Percentiles rank a stretch among this genome's conserved stretches.
These are phyloP conservation scores for Pristionchus maxplancki DNA, from an alignment of 2,888 invertebrate species.

Conservation along the genomic window DNA sequence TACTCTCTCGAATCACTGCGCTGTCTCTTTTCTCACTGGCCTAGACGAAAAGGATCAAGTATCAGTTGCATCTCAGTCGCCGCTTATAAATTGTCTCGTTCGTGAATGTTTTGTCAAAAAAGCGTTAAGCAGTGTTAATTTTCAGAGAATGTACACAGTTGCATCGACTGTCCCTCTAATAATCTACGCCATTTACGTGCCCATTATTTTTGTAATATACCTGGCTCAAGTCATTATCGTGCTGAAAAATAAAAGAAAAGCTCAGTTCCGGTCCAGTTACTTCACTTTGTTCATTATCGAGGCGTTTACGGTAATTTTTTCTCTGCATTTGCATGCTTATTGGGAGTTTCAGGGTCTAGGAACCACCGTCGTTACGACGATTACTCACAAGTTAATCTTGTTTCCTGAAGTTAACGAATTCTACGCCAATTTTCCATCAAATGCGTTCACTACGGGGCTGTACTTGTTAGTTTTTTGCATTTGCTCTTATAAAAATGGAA, in stretches of 20 bases:
- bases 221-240: not conserved
- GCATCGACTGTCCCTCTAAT: not conserved
- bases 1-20: too few species aligned
- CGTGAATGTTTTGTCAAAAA: too few species aligned
- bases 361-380: not conserved
- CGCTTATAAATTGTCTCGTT: too few species aligned
- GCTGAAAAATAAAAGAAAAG: not conserved
- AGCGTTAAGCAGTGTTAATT: too few species aligned
- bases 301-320: not conserved
- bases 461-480: conserved; percentile 26
- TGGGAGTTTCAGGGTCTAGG: not conserved
- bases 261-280: conserved; percentile 14
- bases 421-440: not conserved
- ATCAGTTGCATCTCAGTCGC: too few species aligned
- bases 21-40: too few species aligned
- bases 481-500: not conserved
- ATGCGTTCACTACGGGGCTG: not conserved
- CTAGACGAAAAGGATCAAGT: too few species aligned
- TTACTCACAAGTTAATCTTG: not conserved
- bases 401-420: conserved; percentile 1
- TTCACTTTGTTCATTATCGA: not conserved
- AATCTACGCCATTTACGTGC: not conserved
- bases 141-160: not conserved
- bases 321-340: too few species aligned
- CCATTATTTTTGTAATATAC: not conserved